Evolutionary conservation across 2,113 vertebrate species (phyloP), one percentile per base, ranked within the genome.

Genomic region (Thunnus thynnus): DNA sequence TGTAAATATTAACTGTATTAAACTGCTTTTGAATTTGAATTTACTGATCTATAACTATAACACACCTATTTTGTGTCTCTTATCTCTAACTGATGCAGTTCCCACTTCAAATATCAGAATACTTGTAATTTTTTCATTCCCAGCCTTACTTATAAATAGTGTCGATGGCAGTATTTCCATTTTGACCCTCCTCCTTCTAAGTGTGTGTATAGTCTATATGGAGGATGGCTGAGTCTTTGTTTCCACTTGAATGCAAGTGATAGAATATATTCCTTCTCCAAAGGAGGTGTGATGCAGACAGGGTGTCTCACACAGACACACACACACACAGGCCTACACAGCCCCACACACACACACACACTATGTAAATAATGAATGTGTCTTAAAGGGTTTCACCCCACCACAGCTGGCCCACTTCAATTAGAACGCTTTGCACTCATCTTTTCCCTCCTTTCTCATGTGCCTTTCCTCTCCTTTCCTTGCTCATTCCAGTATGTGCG

Each of bases 341-440:
- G 13, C 13, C 30, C 48, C 47, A 77, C 82, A 87, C 67, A 63
- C 82, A 52, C 47, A 77, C 82, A 87, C 67, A 63, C 82, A 80
- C 79, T 71, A 80, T 89, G 91, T 95, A 95, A 95, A 95, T 95
- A 94, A 95, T 95, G 90, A 87, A 95, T 92, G 86, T 87, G 80
- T 93, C 93, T 95, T 94, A 94, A 94, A 95, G 93, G 89, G 88
- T 94, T 93, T 92, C 88, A 83, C 87, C 84, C 85, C 73, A 78
- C 85, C 87, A 84, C 89, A 85, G 86, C 86, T 93, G 91, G 90
- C 94, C 94, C 91, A 91, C 82, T 94, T 94, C 93, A 95, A 94
- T 94, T 93, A 94, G 80, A 90, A 88, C 56, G 44, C 83, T 72
- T 87, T 80, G 80, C 86, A 60, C 87, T 89, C 76, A 58, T 76